These are phyloP conservation scores for Actenoides lindsayi DNA, from an alignment of 2,113 vertebrate genomes.

Conservation along the genomic window DNA sequence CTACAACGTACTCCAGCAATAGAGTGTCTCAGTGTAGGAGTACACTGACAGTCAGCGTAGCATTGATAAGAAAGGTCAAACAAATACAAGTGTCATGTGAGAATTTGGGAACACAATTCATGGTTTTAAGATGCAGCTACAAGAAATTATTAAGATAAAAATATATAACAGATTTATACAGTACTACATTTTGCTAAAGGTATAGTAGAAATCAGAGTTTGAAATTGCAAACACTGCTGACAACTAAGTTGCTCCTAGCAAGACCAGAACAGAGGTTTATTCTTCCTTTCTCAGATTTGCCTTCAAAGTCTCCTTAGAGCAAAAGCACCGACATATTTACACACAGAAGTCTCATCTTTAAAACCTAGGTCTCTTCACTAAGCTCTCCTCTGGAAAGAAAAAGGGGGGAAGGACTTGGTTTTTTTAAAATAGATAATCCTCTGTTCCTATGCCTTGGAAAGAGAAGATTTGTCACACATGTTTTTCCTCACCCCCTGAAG, in stretches of 20 bases:
- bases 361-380: background rate
- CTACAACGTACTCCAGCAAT: background rate
- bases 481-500: background rate
- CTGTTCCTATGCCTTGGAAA: background rate
- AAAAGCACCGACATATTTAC: background rate
- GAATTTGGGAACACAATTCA: background rate
- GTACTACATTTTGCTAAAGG: background rate
- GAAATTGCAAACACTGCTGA: background rate
- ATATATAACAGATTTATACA: background rate
- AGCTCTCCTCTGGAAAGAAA: background rate
- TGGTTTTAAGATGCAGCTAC: background rate
- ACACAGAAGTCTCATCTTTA: background rate
- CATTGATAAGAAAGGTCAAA: background rate
- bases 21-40: background rate
- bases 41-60: rapidly evolving
- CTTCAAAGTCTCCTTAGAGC: background rate
- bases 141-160: background rate
- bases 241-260: background rate
- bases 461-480: background rate
- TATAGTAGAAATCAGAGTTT: background rate
- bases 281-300: background rate
- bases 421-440: background rate
- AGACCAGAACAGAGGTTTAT: slow-evolving; percentile 5
- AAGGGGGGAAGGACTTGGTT: background rate
- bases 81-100: rapidly evolving